phyloP scores from a whole-genome alignment of 2,888 invertebrate genomes.

The Xestobium rufovillosum region DNA sequence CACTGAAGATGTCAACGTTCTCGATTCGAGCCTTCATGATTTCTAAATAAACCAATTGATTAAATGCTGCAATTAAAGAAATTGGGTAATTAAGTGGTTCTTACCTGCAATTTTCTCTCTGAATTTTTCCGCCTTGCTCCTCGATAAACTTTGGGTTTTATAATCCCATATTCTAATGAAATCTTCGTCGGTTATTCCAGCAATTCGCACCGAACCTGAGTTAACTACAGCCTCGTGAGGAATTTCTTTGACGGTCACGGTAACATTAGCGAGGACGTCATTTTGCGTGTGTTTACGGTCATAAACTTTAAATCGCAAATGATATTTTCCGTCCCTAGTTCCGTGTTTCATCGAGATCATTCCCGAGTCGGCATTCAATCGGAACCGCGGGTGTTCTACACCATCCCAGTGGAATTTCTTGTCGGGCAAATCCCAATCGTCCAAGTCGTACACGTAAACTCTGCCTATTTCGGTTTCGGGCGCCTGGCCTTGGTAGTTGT shows the following conservation, averaged over 20 bases:
- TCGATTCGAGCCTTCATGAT: constrained; percentile 76
- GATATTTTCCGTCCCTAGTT: constrained; percentile 80
- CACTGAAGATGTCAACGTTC: constrained; percentile 94
- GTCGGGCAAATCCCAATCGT: constrained; percentile 98
- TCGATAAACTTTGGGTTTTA: constrained; percentile 72
- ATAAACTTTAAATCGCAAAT: constrained; percentile 78
- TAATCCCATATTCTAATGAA: constrained; percentile 94
- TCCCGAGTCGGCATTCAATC: constrained; percentile 83
- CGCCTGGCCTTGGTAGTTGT: constrained; percentile 71
- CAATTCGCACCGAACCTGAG: constrained; percentile 88
- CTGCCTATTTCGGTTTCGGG: constrained; percentile 49
- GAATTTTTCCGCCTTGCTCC: constrained; percentile 85
- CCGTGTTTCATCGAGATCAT: constrained; percentile 94
- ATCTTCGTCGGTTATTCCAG: constrained; percentile 92
- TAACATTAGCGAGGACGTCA: constrained; percentile 93
- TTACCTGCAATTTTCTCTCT: constrained; percentile 79
- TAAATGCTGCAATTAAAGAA: too few relatives aligned
- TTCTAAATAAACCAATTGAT: too few relatives aligned
- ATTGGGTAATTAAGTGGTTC: too few relatives aligned
- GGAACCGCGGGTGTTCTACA: constrained; percentile 78
- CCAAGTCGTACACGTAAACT: constrained; percentile 96
- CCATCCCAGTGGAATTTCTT: constrained; percentile 96
- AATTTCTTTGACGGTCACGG: constrained; percentile 88
- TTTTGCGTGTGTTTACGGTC: constrained; percentile 92
- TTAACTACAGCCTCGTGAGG: constrained; percentile 93